Evolutionary conservation across 2,113 vertebrate genomes (phyloP).

Genomic region (Sigmodon hispidus): DNA sequence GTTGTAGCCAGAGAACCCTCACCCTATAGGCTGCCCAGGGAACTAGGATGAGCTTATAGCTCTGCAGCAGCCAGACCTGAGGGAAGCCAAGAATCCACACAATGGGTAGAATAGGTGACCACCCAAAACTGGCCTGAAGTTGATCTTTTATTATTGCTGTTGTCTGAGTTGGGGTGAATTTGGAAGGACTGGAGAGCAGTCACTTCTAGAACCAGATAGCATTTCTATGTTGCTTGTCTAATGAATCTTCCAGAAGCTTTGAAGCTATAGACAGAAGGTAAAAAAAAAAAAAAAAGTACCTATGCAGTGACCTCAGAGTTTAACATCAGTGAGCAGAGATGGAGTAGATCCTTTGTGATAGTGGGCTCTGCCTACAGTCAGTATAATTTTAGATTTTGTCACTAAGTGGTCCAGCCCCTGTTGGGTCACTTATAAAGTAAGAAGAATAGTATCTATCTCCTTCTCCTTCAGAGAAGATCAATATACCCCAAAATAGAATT

Average conservation of each 20-base stretch:
- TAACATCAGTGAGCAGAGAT: slow-evolving; percentile 55
- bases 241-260: slow-evolving; percentile 74
- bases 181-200: slow-evolving; percentile 63
- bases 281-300: slow-evolving; percentile 69
- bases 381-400: background rate
- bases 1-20: background rate
- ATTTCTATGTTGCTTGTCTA: slow-evolving; percentile 68
- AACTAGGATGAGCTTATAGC: background rate
- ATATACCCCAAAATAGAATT: background rate
- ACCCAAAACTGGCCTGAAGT: slow-evolving; percentile 33
- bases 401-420: background rate
- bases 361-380: background rate
- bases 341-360: slow-evolving; percentile 10
- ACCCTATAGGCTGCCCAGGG: background rate
- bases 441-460: background rate
- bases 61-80: background rate
- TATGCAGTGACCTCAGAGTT: slow-evolving; percentile 51
- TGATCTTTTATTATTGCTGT: slow-evolving; percentile 70
- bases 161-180: slow-evolving; percentile 72
- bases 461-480: background rate
- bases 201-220: slow-evolving; percentile 66
- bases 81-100: slow-evolving; percentile 46
- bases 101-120: background rate
- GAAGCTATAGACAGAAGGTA: slow-evolving; percentile 63
- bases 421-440: background rate